Percentiles rank a stretch among this genome's conserved stretches.
Conservation (phyloP, 2,113 vertebrate species). For the Poicephalus meyeri region DNA sequence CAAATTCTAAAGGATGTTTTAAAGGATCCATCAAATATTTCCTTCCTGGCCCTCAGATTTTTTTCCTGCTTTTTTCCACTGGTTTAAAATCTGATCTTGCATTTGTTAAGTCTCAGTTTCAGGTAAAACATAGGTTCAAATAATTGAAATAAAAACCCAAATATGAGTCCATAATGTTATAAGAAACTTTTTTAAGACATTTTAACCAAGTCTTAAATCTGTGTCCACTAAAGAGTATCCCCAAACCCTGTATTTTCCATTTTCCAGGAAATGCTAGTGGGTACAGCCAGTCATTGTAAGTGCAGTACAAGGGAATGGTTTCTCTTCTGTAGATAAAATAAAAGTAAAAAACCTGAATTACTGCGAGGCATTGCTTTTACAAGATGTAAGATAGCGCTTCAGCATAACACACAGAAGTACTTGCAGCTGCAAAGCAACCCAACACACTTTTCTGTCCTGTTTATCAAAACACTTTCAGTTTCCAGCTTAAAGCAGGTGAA, state of each 20-base stretch:
- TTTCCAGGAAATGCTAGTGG: neutral
- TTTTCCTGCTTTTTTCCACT: neutral
- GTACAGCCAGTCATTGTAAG: neutral
- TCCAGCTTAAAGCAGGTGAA: conserved; percentile 36
- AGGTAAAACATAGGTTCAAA: neutral
- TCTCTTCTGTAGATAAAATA: neutral
- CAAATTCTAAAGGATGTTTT: neutral
- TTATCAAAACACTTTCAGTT: conserved; percentile 16
- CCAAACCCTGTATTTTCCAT: neutral
- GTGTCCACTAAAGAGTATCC: neutral
- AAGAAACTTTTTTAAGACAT: neutral
- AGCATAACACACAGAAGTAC: neutral
- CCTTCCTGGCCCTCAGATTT: neutral
- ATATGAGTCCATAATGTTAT: neutral
- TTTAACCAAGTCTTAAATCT: neutral
- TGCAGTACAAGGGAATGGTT: neutral
- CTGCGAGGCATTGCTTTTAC: neutral
- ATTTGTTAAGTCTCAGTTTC: neutral
- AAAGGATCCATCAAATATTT: neutral
- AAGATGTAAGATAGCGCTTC: neutral
- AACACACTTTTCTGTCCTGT: neutral
- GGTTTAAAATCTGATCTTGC: neutral
- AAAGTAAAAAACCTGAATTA: neutral
- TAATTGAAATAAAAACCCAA: neutral
- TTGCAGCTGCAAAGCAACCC: neutral